phyloP scores from a whole-genome alignment of 2,797 vertebrate genomes.

The Sparus aurata region DNA sequence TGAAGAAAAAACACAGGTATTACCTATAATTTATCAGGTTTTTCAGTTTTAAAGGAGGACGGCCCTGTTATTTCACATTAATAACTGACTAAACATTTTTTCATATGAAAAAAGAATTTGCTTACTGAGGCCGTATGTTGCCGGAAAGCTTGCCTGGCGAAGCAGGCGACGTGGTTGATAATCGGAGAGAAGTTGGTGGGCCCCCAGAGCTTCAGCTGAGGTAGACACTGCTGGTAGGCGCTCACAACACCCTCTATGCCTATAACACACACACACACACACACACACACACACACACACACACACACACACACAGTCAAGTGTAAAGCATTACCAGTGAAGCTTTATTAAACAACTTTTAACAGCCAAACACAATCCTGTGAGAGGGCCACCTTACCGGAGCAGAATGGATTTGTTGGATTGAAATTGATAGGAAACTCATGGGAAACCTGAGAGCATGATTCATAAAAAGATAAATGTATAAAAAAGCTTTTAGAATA shows the following conservation, averaged over 20 bases:
- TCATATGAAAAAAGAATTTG: not conserved
- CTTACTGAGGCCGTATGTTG: slow-evolving; percentile 92
- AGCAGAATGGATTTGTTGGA: slow-evolving; percentile 91
- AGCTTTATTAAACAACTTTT: not conserved
- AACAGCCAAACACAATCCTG: not conserved
- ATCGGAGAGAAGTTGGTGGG: slow-evolving; percentile 97
- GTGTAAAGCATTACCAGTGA: not conserved
- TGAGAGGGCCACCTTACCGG: slow-evolving; percentile 83
- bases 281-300: slow-evolving; percentile 2
- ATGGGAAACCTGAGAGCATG: slow-evolving; percentile 92
- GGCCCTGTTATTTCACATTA: not conserved
- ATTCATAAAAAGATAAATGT: not conserved
- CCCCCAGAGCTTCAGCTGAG: slow-evolving; percentile 92
- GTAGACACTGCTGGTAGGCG: slow-evolving; percentile 91
- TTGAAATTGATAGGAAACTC: slow-evolving; percentile 97
- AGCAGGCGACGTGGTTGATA: slow-evolving; percentile 91
- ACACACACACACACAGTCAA: not conserved
- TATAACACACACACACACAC: slow-evolving; percentile 64
- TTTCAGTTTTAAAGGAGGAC: too few relatives aligned
- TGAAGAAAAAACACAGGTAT: too few relatives aligned
- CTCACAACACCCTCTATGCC: slow-evolving; percentile 93
- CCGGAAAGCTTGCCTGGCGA: slow-evolving; percentile 89
- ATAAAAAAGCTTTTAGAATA: not conserved
- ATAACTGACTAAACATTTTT: not conserved
- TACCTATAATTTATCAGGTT: too few relatives aligned